Conservation (phyloP, 2,797 vertebrate genomes). For the Acrossocheilus wenchowensis region DNA sequence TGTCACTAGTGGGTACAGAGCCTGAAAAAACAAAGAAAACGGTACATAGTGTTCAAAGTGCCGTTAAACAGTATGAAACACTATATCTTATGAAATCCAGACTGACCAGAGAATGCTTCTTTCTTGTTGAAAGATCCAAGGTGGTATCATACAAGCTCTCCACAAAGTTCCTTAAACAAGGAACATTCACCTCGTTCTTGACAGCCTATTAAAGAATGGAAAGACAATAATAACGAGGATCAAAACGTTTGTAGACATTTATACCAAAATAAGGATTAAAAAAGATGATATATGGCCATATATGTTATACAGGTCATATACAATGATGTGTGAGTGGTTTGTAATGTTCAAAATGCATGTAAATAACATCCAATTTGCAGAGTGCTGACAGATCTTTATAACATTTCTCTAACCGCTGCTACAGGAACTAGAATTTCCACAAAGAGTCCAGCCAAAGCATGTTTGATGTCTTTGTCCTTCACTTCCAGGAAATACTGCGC, state of each 20-base stretch:
- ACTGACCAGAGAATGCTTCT: constrained; percentile 98
- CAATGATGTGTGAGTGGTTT: background rate
- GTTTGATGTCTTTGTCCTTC: constrained; percentile 99
- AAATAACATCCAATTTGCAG: constrained; percentile 1
- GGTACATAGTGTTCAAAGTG: background rate
- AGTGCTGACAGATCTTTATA: background rate
- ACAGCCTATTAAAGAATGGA: constrained; percentile 82
- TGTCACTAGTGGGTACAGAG: constrained; percentile 95
- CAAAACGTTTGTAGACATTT: background rate
- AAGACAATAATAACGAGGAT: background rate
- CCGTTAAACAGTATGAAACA: background rate
- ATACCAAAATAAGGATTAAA: background rate
- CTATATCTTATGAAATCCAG: background rate
- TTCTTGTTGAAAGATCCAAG: constrained; percentile 94
- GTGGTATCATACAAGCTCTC: constrained; percentile 97
- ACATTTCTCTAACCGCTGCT: constrained; percentile 89
- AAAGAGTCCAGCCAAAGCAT: constrained; percentile 96
- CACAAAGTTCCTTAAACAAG: constrained; percentile 97
- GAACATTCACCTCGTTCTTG: constrained; percentile 99
- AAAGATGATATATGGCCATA: background rate
- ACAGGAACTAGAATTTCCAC: constrained; percentile 98
- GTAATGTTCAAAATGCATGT: background rate
- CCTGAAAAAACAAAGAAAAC: constrained; percentile 76
- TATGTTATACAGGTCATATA: background rate
- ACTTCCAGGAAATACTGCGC: constrained; percentile 99